phyloP scores from a whole-genome alignment of 1,140 invertebrate species.

The Arctopsyche grandis region DNA sequence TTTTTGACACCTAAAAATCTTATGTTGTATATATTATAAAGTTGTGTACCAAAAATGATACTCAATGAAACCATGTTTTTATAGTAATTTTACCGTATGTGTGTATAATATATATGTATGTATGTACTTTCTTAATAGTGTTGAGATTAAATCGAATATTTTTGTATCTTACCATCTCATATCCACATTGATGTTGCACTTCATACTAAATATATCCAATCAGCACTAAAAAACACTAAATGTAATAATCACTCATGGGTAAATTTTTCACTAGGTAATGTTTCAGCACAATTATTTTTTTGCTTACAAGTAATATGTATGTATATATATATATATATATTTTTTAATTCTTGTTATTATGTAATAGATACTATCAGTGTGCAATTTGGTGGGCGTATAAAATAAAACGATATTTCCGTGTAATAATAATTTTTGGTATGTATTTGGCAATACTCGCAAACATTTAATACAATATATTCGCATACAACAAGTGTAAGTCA shows the following conservation, averaged over 20 bases:
- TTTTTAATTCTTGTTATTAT: background rate
- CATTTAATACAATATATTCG: constrained; percentile 56
- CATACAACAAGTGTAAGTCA: constrained; percentile 55
- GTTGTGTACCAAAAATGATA: no score
- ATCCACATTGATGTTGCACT: background rate
- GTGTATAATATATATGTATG: no score
- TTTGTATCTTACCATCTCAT: background rate
- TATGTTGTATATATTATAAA: no score
- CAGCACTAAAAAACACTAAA: background rate
- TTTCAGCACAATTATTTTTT: background rate
- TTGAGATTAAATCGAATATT: no score
- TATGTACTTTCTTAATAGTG: no score
- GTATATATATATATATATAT: background rate
- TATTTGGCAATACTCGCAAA: constrained; percentile 56
- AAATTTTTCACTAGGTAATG: background rate
- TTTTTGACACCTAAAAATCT: no score
- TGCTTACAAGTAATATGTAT: background rate
- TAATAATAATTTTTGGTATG: constrained; percentile 56
- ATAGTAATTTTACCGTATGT: no score
- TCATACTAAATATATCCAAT: background rate
- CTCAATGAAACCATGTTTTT: no score
- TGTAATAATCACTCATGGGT: background rate
- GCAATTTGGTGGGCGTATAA: constrained; percentile 21
- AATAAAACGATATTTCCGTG: constrained; percentile 53
- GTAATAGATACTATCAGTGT: background rate